Base-by-base conservation (phyloP, 1,140 invertebrate species). In the Saccostrea cuccullata region DNA sequence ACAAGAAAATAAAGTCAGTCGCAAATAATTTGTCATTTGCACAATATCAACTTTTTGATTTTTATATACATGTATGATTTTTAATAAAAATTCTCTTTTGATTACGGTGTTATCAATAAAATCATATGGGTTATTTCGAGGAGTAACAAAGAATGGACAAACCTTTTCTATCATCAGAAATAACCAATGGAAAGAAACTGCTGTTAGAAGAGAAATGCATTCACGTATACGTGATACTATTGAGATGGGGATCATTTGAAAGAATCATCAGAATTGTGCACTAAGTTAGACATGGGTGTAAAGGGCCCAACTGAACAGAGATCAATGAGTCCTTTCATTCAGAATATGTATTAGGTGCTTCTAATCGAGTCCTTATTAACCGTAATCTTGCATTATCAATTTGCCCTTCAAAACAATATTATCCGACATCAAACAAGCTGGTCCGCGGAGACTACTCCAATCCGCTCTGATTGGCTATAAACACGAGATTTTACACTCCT, bases 371-470 rank as follows among this genome's bases (percentile, higher is more conserved):
- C 70, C 70, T 77, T 77, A 77, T 77, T 77, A 77, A 77, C 70
- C 70, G 70, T 77, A 77, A 77, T 77, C 70, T 77, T 77, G 70
- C 70, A 77, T 77, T 77, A 77, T 77, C 70, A 77, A 77, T 77
- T 26, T 77, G 70, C 70, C 70, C 70, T 77, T 77, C 26, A 77
- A 77, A 77, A 77, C 70, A 77, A 77, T 77, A 77, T 77, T 77
- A 77, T 77, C 70, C 70, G 70, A 77, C 70, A 77, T 77, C 70
- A 77, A 77, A 77, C 70, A 26, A 77, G 30, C 70, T 30, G 26
- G 2, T 30, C 70, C 70, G 30, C 70, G 13, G 70, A 77, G 70
- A 77, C 23, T 77, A 17, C 70, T 77, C 70, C 70, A 77, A 77
- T 77, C 70, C 70, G 70, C 30, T 77, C 12, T 77, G 70, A 77